A percentile compares a stretch with the other conserved stretches of the same genome.
These are phyloP conservation scores for Halichoerus grypus DNA, from an alignment of 2,113 vertebrate species.

Conservation along the genomic window DNA sequence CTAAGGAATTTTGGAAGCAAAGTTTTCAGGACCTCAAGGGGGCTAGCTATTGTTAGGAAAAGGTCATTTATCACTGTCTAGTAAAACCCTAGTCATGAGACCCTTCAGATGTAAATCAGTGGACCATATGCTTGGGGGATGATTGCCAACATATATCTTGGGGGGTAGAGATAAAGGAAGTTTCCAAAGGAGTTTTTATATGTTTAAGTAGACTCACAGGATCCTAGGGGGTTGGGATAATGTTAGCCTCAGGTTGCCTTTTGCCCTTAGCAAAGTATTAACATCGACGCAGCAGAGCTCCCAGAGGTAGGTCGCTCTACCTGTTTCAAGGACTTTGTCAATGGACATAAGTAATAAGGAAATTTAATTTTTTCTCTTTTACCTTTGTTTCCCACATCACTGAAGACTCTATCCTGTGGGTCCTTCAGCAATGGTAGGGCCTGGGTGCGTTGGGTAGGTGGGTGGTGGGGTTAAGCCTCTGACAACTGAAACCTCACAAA, in stretches of 20 bases:
- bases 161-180: background rate
- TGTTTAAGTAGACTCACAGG: background rate
- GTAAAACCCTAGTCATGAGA: background rate
- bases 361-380: background rate
- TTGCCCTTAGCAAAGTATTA: background rate
- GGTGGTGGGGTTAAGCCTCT: background rate
- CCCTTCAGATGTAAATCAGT: background rate
- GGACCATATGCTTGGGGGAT: background rate
- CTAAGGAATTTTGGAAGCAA: background rate
- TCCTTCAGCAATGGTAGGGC: background rate
- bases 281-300: background rate
- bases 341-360: background rate
- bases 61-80: background rate
- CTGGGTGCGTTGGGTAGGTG: background rate
- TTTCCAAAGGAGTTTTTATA: background rate
- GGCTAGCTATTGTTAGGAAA: background rate
- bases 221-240: background rate
- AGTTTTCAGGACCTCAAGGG: background rate
- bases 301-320: background rate
- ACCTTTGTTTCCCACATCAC: background rate
- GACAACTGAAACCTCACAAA: background rate
- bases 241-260: background rate
- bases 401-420: background rate
- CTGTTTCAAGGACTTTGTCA: background rate
- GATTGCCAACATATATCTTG: background rate